These are phyloP conservation scores for Trypoxylus dichotomus DNA, from an alignment of 1,140 invertebrate species.

Conservation along the genomic window DNA sequence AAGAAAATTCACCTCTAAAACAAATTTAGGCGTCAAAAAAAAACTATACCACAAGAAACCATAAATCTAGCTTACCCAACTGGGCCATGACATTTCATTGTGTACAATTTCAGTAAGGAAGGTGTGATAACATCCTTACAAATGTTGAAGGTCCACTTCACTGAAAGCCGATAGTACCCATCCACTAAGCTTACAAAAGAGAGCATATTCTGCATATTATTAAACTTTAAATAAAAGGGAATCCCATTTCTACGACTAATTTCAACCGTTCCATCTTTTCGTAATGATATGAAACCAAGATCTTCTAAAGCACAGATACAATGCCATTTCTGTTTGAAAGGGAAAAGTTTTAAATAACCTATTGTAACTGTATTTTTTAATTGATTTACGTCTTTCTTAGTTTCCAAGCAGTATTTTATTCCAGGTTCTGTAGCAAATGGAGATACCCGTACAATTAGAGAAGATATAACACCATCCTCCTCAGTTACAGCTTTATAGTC, in stretches of 20 bases:
- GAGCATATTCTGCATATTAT: conserved; percentile 60
- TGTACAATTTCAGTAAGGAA: conserved; percentile 70
- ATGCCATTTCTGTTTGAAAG: conserved; percentile 61
- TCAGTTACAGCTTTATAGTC: conserved; percentile 70
- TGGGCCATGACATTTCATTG: conserved; percentile 84
- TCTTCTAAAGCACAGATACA: conserved; percentile 80
- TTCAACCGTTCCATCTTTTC: conserved; percentile 72
- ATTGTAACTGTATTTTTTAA: neutral
- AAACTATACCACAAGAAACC: neutral
- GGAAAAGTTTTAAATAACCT: neutral
- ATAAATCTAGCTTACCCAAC: conserved; percentile 57
- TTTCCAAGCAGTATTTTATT: conserved; percentile 62
- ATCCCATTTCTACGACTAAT: conserved; percentile 77
- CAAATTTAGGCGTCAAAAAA: conserved; percentile 19
- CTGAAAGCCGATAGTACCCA: conserved; percentile 84
- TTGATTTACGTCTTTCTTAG: conserved; percentile 62
- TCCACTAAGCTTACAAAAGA: conserved; percentile 84
- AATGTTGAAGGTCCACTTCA: conserved; percentile 89
- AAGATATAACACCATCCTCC: conserved; percentile 61
- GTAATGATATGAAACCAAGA: conserved; percentile 74
- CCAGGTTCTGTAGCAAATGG: conserved; percentile 69
- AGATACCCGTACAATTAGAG: conserved; percentile 66
- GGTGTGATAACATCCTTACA: conserved; percentile 79
- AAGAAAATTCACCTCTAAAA: conserved; percentile 77
- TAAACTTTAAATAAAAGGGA: conserved; percentile 74